Conservation (phyloP, 2,113 vertebrate species). For the Setophaga petechia region DNA sequence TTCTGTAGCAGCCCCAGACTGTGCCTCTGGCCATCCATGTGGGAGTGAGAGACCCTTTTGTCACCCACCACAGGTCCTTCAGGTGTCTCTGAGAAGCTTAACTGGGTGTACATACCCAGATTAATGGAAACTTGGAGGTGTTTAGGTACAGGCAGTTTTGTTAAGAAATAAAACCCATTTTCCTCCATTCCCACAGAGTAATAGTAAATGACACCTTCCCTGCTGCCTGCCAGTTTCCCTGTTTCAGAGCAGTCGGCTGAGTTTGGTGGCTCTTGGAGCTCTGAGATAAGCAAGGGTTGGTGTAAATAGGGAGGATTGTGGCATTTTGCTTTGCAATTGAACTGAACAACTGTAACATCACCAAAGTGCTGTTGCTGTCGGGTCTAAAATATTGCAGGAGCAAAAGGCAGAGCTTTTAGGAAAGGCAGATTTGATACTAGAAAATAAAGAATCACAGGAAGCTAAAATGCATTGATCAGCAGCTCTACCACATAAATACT, state of each 20-base stretch:
- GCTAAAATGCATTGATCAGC: not conserved
- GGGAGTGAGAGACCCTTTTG: not conserved
- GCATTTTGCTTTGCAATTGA: not conserved
- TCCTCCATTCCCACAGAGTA: not conserved
- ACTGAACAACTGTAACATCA: not conserved
- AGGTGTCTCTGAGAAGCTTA: not conserved
- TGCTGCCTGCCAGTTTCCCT: not conserved
- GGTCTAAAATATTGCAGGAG: not conserved
- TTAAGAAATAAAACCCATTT: not conserved
- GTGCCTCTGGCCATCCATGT: not conserved
- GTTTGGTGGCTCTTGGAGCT: not conserved
- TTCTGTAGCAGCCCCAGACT: not conserved
- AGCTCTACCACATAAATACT: not conserved
- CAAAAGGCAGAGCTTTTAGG: not conserved
- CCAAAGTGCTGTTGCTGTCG: not conserved
- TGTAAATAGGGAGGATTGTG: not conserved
- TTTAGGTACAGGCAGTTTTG: not conserved
- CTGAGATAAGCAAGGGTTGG: not conserved
- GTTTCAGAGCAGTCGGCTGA: not conserved
- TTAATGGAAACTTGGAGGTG: not conserved
- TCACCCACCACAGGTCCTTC: not conserved
- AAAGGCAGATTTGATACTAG: not conserved
- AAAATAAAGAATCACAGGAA: not conserved
- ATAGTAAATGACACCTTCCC: not conserved
- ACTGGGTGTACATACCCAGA: not conserved